These are phyloP conservation scores for Notothenia rossii DNA, from an alignment of 2,113 vertebrate genomes.

Conservation along the genomic window DNA sequence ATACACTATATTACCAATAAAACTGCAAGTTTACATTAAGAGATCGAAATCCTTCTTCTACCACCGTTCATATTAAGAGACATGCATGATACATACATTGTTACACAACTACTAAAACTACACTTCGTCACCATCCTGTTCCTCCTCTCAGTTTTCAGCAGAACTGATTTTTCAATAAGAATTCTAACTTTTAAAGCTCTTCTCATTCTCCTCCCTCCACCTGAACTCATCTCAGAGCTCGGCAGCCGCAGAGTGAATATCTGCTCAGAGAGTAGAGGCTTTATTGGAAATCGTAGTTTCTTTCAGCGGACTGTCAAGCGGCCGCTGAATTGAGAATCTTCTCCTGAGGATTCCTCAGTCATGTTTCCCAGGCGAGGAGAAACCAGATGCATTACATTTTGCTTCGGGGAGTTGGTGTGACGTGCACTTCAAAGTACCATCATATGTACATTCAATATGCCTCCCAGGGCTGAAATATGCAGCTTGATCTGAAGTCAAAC, in stretches of 20 bases:
- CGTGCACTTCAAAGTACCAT: constrained; percentile 50
- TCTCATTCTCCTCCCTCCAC: constrained; percentile 49
- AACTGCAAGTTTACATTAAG: not conserved
- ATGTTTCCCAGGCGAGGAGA: constrained; percentile 56
- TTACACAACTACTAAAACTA: not conserved
- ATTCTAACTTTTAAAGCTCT: constrained; percentile 41
- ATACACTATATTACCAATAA: too few species aligned
- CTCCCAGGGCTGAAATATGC: constrained; percentile 9
- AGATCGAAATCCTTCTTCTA: too few species aligned
- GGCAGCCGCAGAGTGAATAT: constrained; percentile 55
- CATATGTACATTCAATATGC: not conserved
- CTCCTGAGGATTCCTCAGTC: constrained; percentile 64
- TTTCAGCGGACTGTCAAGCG: constrained; percentile 27
- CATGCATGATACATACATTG: too few species aligned
- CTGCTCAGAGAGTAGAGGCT: constrained; percentile 44
- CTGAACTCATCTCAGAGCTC: constrained; percentile 52
- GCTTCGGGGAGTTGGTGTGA: constrained; percentile 1
- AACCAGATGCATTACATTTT: constrained; percentile 17
- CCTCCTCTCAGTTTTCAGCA: constrained; percentile 5
- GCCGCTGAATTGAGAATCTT: constrained; percentile 63
- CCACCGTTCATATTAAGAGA: too few species aligned
- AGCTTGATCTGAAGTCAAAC: constrained; percentile 12
- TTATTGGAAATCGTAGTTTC: constrained; percentile 61
- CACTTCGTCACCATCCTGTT: not conserved
- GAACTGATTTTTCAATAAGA: constrained; percentile 37